Evolutionary conservation across 2,113 vertebrate genomes (phyloP).

Genomic region (Otolemur garnettii): DNA sequence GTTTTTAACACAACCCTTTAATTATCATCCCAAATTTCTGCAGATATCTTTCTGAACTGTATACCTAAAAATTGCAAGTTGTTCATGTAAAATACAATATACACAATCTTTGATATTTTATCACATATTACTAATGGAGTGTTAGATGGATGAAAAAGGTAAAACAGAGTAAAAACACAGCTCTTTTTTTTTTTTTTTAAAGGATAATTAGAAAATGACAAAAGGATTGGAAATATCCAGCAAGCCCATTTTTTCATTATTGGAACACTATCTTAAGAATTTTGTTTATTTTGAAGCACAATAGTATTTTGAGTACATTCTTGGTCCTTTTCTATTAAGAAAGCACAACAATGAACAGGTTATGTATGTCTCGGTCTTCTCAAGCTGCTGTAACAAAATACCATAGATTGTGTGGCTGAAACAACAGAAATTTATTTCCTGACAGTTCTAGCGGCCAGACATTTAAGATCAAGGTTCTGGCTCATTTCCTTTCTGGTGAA

Average conservation of each 20-base stretch:
- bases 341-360: neutral
- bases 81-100: neutral
- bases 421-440: neutral
- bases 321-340: neutral
- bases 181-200: neutral
- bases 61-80: neutral
- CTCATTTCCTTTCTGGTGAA: neutral
- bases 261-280: neutral
- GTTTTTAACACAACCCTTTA: neutral
- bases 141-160: neutral
- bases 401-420: neutral
- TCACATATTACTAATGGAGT: neutral
- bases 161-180: neutral
- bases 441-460: too few species aligned
- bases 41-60: neutral
- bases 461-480: neutral
- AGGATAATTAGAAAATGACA: neutral
- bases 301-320: neutral
- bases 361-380: neutral
- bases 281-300: neutral
- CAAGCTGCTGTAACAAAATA: neutral
- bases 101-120: conserved; percentile 4
- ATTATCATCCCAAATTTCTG: neutral
- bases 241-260: neutral
- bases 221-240: neutral